Base-by-base conservation (phyloP, 2,888 invertebrate species). In the Cheilosia vulpina region DNA sequence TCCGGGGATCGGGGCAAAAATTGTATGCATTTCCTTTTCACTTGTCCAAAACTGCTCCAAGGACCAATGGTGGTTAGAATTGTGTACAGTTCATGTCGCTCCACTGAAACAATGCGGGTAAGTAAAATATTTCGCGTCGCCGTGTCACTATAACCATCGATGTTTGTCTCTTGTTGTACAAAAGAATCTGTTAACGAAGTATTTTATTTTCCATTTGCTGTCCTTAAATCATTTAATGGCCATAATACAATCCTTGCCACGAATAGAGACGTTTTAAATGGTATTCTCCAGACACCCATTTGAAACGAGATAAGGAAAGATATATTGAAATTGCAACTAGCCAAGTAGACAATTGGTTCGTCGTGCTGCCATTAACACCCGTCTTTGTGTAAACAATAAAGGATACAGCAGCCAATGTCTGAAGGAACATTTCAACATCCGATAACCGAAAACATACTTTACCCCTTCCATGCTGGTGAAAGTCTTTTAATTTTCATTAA, bases 291-390 rank as follows among this genome's bases (percentile, higher is more conserved):
- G 62, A 45, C 45, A 17, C 27, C 43, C 17, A 17, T 31, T 45
- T 27, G 31, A 0, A 31, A n/a, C 34, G 17, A 55, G 55, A 65
- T 65, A 65, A 52, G 50, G 5, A 15, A 38, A 6, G 19, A 24
- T 50, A n/a, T 50, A 65, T 52, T 52, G 52, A 27, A 41, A 63
- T 24, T 24, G 21, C 21, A 38, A 38, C 24, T 9, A n/a, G 9
- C 11, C 6, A 43, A 24, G 21, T 15, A 50, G 63, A 50, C 31
- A 65, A 15, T 13, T 21, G 24, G 15, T 45, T n/a, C 17, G 15
- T 15, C 24, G 15, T 27, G 47, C 47, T 19, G 17, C 47, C 47
- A 0, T 47, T 47, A 17, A 47, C 19, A 19, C 47, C 9, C 13
- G 4, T 17, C 27, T 52, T 52, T 27, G 9, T 4, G 52, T 52